Evolutionary conservation across 2,888 invertebrate genomes (phyloP), one percentile per base, ranked within the genome.

Genomic region (Adela reaumurella): DNA sequence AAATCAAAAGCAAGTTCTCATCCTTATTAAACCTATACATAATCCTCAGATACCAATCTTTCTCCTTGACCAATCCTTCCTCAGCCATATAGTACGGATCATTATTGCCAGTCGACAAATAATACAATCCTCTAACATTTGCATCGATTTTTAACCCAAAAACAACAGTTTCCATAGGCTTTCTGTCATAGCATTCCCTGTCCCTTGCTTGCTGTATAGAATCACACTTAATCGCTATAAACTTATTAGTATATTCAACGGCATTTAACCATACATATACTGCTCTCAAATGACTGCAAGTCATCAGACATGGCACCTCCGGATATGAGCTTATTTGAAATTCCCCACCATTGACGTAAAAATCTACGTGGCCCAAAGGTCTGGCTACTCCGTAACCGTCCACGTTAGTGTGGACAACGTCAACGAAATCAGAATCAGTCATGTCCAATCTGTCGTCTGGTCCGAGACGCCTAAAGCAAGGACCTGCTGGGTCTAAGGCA

Each of bases 381-480:
- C 64, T 55, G 0, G 76, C 74, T 74, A 78, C 77, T 1, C 78
- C 78, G 17, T 64, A 77, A 0, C 70, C 77, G 46, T 78, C 78
- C n/a, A 77, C 74, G 48, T 77, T 78, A 0, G 76, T 76, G 47
- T 78, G 77, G 4, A 78, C 56, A 0, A 77, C 74, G 56, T 72
- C 68, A 1, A 78, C 74, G 41, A 73, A 77, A 50, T 74, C 73
- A 0, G 76, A 76, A 46, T 76, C 61, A 0, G 71, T 66, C 0
- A 65, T 59, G 45, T 69, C 64, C 0, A 78, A 58, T 45, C 77
- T 58, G 0, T 74, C 66, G 0, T 60, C 54, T 1, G 62, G 53
- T 1, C 57, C 62, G 14, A 74, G 51, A 2, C 59, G 62, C 46
- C 77, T 62, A 35, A 74, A 78, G 53, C 78, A 78, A 0, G 78